These are phyloP conservation scores for Pelvicachromis taeniatus DNA, from an alignment of 2,113 vertebrate genomes.

Conservation along the genomic window DNA sequence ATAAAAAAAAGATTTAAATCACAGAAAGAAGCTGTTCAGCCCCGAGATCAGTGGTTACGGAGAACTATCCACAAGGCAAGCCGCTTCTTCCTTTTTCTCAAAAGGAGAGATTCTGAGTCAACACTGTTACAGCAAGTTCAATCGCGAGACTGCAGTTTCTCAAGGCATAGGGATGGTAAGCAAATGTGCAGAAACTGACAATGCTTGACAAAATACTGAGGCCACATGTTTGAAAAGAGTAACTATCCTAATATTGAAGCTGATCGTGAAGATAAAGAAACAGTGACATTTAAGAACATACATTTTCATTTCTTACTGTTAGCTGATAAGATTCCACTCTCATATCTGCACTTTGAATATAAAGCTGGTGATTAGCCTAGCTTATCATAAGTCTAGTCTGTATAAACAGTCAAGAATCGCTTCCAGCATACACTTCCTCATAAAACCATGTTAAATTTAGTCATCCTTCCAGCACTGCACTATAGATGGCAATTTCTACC, in stretches of 20 bases:
- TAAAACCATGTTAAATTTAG: background rate
- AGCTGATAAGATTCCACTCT: background rate
- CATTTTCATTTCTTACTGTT: background rate
- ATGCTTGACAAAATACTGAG: conserved; percentile 4
- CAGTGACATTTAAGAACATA: background rate
- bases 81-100: background rate
- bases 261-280: background rate
- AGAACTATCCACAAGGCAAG: conserved; percentile 37
- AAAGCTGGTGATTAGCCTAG: background rate
- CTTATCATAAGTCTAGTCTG: background rate
- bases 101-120: background rate
- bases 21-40: conserved; percentile 3
- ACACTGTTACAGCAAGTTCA: background rate
- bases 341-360: background rate
- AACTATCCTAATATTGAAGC: conserved; percentile 24
- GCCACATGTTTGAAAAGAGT: conserved; percentile 38
- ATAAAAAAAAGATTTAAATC: no score
- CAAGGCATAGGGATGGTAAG: conserved; percentile 31
- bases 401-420: background rate
- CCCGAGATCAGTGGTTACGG: conserved; percentile 17
- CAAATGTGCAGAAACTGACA: background rate
- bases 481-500: background rate
- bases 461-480: background rate
- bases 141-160: conserved; percentile 15
- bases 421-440: background rate